phyloP scores from a whole-genome alignment of 2,888 invertebrate species.

The Coecobrya sp. region DNA sequence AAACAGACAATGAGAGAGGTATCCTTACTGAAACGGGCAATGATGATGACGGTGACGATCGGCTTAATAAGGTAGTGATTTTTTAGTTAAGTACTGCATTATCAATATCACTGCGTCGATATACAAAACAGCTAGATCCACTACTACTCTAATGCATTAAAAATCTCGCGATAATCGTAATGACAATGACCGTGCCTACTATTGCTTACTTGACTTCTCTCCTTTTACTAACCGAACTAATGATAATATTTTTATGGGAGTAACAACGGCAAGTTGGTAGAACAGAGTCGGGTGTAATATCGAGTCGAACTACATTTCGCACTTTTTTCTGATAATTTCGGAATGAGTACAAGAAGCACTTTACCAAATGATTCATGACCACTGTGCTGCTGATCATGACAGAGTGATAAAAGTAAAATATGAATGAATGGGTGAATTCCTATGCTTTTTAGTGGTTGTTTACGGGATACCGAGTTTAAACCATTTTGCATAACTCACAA shows the following conservation, averaged over 20 bases:
- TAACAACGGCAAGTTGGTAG: slow-evolving; percentile 37
- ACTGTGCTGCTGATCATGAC: slow-evolving; percentile 54
- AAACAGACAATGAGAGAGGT: slow-evolving; percentile 12
- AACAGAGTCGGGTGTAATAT: slow-evolving; percentile 19
- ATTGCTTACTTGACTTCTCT: slow-evolving; percentile 29
- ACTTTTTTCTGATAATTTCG: slow-evolving; percentile 67
- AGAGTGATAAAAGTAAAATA: slow-evolving; percentile 55
- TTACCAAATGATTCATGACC: slow-evolving; percentile 47
- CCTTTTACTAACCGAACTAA: slow-evolving; percentile 6
- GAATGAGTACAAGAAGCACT: slow-evolving; percentile 57
- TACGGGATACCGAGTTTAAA: slow-evolving; percentile 33
- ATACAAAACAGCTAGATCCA: not conserved
- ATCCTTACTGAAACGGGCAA: slow-evolving; percentile 1
- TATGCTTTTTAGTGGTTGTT: not conserved
- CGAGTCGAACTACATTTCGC: slow-evolving; percentile 78
- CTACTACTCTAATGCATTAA: slow-evolving; percentile 32
- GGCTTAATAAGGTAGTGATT: slow-evolving; percentile 53
- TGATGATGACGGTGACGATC: not conserved
- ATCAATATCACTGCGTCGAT: not conserved
- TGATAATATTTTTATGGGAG: slow-evolving; percentile 26
- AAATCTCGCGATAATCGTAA: slow-evolving; percentile 7
- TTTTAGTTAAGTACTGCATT: slow-evolving; percentile 47
- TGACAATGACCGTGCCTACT: slow-evolving; percentile 24
- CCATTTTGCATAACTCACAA: slow-evolving; percentile 78
- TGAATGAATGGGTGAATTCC: slow-evolving; percentile 40